Percentiles rank a stretch among this genome's conserved stretches.
Conservation (phyloP, 2,797 vertebrate species). For the Potorous gilbertii region DNA sequence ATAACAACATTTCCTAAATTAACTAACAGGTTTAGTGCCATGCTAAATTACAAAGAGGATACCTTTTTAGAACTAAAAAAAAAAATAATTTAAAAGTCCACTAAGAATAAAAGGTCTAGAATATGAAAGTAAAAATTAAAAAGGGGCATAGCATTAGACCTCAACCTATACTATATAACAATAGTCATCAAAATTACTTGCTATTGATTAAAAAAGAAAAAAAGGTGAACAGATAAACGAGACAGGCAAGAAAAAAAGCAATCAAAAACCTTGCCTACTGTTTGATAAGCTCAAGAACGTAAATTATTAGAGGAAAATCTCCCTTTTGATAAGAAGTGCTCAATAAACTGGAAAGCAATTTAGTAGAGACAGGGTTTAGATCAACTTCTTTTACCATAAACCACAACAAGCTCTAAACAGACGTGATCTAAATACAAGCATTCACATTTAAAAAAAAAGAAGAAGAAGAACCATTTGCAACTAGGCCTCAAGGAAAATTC, state of each 20-base stretch:
- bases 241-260: neutral
- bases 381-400: neutral
- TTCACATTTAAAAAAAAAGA: neutral
- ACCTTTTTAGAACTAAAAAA: neutral
- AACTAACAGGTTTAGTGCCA: neutral
- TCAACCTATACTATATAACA: neutral
- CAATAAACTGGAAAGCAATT: neutral
- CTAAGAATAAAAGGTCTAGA: neutral
- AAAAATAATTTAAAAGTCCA: neutral
- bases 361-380: neutral
- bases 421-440: neutral
- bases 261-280: neutral
- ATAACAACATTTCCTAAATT: neutral
- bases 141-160: neutral
- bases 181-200: neutral
- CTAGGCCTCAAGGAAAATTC: neutral
- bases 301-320: neutral
- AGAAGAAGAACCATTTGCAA: neutral
- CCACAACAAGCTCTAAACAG: neutral
- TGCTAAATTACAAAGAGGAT: neutral
- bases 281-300: neutral
- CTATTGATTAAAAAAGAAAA: neutral
- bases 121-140: neutral
- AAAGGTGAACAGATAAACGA: neutral
- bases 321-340: neutral